Evolutionary conservation across 2,797 vertebrate genomes (phyloP).

Genomic region (Strix occidentalis): DNA sequence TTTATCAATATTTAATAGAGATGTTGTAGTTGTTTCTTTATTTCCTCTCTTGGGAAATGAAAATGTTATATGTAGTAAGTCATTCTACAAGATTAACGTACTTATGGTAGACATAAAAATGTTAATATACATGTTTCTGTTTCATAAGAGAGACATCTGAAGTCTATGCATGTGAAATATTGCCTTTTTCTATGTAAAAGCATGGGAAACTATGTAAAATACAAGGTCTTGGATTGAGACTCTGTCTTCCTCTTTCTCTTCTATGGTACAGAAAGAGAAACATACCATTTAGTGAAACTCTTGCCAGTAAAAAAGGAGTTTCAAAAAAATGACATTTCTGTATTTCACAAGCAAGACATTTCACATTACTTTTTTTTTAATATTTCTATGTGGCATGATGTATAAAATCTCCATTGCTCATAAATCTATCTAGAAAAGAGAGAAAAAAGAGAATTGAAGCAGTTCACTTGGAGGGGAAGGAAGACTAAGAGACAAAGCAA

Average conservation of each 20-base stretch:
- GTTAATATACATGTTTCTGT: neutral
- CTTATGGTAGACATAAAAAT: neutral
- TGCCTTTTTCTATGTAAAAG: neutral
- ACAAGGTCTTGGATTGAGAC: neutral
- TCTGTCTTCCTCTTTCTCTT: neutral
- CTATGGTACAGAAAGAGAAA: neutral
- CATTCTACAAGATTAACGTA: neutral
- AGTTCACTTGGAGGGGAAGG: neutral
- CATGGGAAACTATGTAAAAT: neutral
- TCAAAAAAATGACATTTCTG: neutral
- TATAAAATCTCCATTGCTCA: neutral
- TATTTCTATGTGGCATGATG: neutral
- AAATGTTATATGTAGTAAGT: neutral
- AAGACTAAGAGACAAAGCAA: neutral
- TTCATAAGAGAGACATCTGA: neutral
- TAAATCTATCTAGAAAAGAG: neutral
- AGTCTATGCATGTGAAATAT: neutral
- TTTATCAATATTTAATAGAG: conserved; percentile 11
- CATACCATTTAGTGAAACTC: neutral
- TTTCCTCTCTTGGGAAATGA: conserved; percentile 3
- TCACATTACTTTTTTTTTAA: neutral
- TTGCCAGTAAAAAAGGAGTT: neutral
- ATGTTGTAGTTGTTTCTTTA: neutral
- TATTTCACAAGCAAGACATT: neutral
- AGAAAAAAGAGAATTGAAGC: neutral